phyloP scores from a whole-genome alignment of 2,113 vertebrate species.

The Ailuropoda melanoleuca region DNA sequence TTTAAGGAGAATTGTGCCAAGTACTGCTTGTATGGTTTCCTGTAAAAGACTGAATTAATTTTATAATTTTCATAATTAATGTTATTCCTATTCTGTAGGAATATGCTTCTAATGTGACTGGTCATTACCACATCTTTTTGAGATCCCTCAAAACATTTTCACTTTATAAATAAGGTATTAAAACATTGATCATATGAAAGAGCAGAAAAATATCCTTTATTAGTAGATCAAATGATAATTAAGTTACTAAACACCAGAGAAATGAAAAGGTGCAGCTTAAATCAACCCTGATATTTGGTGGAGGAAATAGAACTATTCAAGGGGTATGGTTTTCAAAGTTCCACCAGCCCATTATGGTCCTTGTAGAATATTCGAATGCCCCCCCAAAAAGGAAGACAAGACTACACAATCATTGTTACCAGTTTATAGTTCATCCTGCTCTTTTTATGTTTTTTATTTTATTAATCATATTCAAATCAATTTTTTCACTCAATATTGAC shows the following conservation, averaged over 20 bases:
- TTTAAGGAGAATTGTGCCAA: constrained; percentile 39
- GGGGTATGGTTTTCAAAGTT: constrained; percentile 8
- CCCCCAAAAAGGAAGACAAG: not conserved
- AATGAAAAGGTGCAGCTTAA: not conserved
- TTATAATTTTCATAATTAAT: constrained; percentile 36
- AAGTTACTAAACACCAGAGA: not conserved
- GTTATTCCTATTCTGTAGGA: constrained; percentile 9
- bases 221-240: not conserved
- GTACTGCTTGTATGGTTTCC: constrained; percentile 42
- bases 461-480: not conserved
- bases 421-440: not conserved
- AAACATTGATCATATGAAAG: not conserved
- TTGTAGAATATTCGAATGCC: not conserved
- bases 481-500: constrained; percentile 1
- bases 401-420: not conserved
- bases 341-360: not conserved
- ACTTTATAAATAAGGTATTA: constrained; percentile 26
- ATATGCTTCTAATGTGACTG: constrained; percentile 4
- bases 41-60: constrained; percentile 60
- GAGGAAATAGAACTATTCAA: constrained; percentile 1
- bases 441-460: not conserved
- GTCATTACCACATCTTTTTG: constrained; percentile 22
- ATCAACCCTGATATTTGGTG: not conserved
- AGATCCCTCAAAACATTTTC: constrained; percentile 22
- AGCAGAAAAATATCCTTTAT: not conserved